Evolutionary conservation across 2,113 vertebrate species (phyloP), one percentile per base, ranked within the genome.

Genomic region (Hippocampus guttulatus): DNA sequence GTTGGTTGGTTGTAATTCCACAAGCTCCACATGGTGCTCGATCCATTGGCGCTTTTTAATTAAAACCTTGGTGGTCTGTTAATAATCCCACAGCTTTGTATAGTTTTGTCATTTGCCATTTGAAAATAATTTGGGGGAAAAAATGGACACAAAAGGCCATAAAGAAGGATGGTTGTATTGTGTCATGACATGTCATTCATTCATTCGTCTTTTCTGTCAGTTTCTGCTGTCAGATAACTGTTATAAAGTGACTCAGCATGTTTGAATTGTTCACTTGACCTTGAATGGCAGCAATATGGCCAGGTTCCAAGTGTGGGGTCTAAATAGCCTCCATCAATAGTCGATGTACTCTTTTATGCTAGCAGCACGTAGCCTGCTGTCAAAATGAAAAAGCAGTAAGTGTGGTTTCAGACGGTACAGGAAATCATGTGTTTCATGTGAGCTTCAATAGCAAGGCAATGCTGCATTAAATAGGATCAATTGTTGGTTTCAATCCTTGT

Each of bases 31-130:
- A 61, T 20, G 15, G 15, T 61, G 30, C 11, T 47, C 8, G 14
- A 61, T 54, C 23, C 49, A 33, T 33, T 33, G 33, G 33, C 65
- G 52, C 76, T 80, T 84, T 76, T 80, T 82, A 55, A 87, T 87
- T 81, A 87, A 87, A 81, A 21, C 61, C 21, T 1, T 11, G 43
- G 9, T 14, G 51, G 45, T 62, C 38, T 73, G 77, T 79, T 68
- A 69, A 78, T 81, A 76, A 79, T 85, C 66, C 63, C 58, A 68
- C 63, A 67, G 45, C n/a, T 76, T 67, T 71, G 38, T 67, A 38
- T 61, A 51, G 55, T 16, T 7, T 57, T 60, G 33, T 5, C 33
- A 38, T 38, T 38, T 38, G 33, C 33, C 5, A 38, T 38, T 38
- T 38, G 33, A 38, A 38, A 38, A 38, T 38, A 38, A 38, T 38